These are phyloP conservation scores for Haplochromis burtoni DNA, from an alignment of 2,113 vertebrate genomes.

Conservation along the genomic window DNA sequence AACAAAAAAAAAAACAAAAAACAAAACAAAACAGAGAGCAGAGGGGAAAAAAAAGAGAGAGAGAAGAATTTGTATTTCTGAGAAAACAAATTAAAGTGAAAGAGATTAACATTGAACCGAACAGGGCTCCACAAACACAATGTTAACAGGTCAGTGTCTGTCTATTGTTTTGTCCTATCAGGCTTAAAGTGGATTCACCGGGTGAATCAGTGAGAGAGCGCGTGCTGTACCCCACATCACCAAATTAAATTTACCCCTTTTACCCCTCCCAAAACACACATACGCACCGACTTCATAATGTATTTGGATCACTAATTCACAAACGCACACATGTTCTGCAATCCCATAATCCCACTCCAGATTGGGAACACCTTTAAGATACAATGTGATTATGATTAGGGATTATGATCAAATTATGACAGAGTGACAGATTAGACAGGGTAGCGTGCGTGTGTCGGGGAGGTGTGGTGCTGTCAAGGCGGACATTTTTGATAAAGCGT, in stretches of 20 bases:
- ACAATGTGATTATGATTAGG: conserved; percentile 65
- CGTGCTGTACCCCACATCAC: conserved; percentile 32
- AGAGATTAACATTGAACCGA: conserved; percentile 27
- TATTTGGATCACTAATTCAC: conserved; percentile 44
- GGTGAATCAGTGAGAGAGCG: conserved; percentile 4
- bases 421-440: conserved; percentile 56
- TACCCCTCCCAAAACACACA: background rate
- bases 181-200: conserved; percentile 46
- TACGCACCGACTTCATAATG: background rate
- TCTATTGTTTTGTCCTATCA: conserved; percentile 31
- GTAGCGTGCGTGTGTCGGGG: background rate
- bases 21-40: background rate
- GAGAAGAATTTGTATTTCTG: background rate
- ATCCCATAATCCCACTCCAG: conserved; percentile 72
- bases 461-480: background rate
- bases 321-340: conserved; percentile 43
- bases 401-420: conserved; percentile 63
- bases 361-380: conserved; percentile 78
- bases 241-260: conserved; percentile 54
- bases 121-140: background rate
- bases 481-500: background rate
- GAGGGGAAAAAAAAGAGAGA: background rate
- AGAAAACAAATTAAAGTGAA: conserved; percentile 42
- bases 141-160: conserved; percentile 43
- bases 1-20: background rate